Conservation (phyloP, 2,113 vertebrate species). For the Bubo bubo region DNA sequence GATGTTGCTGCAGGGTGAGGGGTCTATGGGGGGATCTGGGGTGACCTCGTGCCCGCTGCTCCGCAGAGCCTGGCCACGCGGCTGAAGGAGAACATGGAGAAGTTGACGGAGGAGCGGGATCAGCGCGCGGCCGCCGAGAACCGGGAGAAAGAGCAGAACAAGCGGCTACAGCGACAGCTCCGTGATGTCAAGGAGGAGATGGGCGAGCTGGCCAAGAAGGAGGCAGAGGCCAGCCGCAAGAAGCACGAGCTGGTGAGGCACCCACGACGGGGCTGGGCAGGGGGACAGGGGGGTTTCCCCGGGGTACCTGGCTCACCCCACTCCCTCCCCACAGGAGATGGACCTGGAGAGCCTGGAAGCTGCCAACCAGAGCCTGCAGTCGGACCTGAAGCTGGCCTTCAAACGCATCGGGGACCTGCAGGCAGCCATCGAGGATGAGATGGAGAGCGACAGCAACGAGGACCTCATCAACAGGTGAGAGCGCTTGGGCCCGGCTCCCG, state of each 20-base stretch:
- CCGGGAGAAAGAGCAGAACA: slow-evolving; percentile 96
- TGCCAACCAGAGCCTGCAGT: slow-evolving; percentile 96
- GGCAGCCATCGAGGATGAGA: slow-evolving; percentile 97
- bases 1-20: neutral
- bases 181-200: slow-evolving; percentile 93
- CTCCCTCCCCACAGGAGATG: slow-evolving; percentile 84
- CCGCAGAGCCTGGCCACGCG: slow-evolving; percentile 85
- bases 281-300: accelerated
- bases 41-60: accelerated
- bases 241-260: slow-evolving; percentile 91
- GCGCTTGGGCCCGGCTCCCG: accelerated
- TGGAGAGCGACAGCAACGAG: slow-evolving; percentile 98
- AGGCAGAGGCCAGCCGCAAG: slow-evolving; percentile 93
- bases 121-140: slow-evolving; percentile 87
- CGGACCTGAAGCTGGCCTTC: slow-evolving; percentile 96
- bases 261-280: accelerated
- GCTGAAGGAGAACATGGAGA: slow-evolving; percentile 95
- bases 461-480: slow-evolving; percentile 96
- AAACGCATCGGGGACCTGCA: slow-evolving; percentile 97
- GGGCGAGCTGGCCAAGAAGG: slow-evolving; percentile 91
- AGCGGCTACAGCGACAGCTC: slow-evolving; percentile 91
- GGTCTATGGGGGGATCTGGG: accelerated
- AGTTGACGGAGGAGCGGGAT: slow-evolving; percentile 92
- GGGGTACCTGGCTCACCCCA: accelerated
- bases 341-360: slow-evolving; percentile 96